These are phyloP conservation scores for Phalera bucephala DNA, from an alignment of 2,888 invertebrate species.

Conservation along the genomic window DNA sequence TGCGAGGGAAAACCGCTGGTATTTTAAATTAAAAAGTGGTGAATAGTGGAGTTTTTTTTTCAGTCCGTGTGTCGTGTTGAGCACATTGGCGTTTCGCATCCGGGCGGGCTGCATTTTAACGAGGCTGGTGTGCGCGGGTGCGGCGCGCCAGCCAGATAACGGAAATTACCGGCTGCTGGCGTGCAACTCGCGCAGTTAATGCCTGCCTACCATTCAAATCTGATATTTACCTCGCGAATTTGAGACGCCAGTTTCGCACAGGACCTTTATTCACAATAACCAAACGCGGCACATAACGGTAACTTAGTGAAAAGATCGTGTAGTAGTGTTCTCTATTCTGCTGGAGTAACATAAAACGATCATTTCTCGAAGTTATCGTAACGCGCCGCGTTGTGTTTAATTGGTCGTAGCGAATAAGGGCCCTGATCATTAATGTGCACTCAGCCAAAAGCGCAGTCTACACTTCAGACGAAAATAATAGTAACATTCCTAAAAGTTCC, in stretches of 20 bases:
- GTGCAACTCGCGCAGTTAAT: conserved; percentile 34
- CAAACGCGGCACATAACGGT: too few species aligned
- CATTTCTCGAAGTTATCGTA: too few species aligned
- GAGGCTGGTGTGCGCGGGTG: conserved; percentile 42
- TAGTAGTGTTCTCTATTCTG: too few species aligned
- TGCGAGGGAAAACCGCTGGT: conserved; percentile 36
- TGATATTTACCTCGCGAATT: conserved; percentile 41
- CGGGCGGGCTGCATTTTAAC: conserved; percentile 68
- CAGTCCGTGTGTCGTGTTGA: conserved; percentile 45
- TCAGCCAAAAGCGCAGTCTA: conserved; percentile 3
- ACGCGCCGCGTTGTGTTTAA: too few species aligned
- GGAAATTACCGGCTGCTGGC: conserved; percentile 62
- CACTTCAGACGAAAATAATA: neutral
- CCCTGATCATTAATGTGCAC: conserved; percentile 23
- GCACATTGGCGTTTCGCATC: conserved; percentile 62
- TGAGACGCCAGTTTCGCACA: conserved; percentile 17
- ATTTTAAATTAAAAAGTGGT: conserved; percentile 58
- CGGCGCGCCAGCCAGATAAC: conserved; percentile 53
- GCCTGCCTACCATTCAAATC: conserved; percentile 44
- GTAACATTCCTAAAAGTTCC: too few species aligned
- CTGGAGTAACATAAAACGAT: too few species aligned
- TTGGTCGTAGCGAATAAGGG: too few species aligned
- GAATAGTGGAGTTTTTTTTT: conserved; percentile 49
- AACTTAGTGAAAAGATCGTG: too few species aligned
- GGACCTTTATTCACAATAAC: conserved; percentile 9